phyloP scores from a whole-genome alignment of 2,113 vertebrate genomes.

The Phoxinus phoxinus region DNA sequence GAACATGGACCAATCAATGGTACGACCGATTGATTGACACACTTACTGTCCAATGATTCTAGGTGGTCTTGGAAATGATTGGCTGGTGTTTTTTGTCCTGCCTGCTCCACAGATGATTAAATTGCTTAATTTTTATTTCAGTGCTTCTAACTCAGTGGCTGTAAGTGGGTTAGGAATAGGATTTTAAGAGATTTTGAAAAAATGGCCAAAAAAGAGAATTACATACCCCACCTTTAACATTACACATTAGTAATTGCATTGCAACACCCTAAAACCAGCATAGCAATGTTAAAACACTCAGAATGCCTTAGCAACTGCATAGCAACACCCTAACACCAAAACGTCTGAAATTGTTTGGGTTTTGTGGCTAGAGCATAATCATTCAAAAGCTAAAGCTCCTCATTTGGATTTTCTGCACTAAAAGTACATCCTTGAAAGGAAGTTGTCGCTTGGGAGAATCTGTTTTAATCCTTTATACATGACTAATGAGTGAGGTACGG shows the following conservation, averaged over 20 bases:
- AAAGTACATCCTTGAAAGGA: background rate
- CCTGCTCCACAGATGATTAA: too few species aligned
- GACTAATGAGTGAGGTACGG: background rate
- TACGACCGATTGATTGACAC: too few species aligned
- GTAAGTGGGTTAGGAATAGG: too few species aligned
- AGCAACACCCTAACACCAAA: background rate
- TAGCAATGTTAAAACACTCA: background rate
- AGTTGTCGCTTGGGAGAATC: background rate
- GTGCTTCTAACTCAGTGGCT: too few species aligned
- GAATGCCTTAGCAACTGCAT: background rate
- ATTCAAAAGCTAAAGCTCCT: background rate
- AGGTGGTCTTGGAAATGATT: too few species aligned
- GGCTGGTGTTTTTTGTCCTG: too few species aligned
- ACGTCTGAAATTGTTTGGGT: background rate
- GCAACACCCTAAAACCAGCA: background rate
- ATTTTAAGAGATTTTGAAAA: too few species aligned
- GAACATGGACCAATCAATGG: too few species aligned
- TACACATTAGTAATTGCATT: background rate
- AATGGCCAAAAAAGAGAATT: too few species aligned
- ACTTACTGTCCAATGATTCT: too few species aligned
- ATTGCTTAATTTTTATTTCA: too few species aligned
- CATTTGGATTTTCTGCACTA: slow-evolving; percentile 1
- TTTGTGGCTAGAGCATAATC: background rate
- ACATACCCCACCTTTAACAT: too few species aligned
- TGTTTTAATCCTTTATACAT: background rate